A percentile compares a stretch with the other conserved stretches of the same genome.
These are phyloP conservation scores for Nysson spinosus DNA, from an alignment of 2,888 invertebrate genomes.

Conservation along the genomic window DNA sequence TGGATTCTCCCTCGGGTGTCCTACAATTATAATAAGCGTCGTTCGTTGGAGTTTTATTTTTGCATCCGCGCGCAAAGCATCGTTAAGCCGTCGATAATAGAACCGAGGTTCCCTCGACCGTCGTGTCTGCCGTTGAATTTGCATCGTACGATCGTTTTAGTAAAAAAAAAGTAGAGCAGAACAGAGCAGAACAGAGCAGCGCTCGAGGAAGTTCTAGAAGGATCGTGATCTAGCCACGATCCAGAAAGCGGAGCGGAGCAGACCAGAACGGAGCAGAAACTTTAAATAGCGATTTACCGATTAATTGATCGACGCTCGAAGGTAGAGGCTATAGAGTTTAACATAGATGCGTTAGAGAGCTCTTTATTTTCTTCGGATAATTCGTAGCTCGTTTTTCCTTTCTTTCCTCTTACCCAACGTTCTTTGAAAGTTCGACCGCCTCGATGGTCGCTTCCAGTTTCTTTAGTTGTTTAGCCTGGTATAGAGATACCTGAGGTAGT, in stretches of 20 bases:
- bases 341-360: constrained; percentile 43
- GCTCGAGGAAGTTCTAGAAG: constrained; percentile 29
- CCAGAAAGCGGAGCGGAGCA: constrained; percentile 15
- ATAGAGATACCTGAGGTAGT: no score
- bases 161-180: constrained; percentile 40
- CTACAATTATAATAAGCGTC: no score
- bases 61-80: neutral
- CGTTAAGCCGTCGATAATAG: neutral
- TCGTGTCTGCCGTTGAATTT: constrained; percentile 27
- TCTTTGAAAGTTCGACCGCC: no score
- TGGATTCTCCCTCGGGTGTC: no score
- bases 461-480: no score
- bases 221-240: constrained; percentile 43
- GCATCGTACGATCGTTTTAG: constrained; percentile 51
- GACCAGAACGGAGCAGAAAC: no score
- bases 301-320: constrained; percentile 25
- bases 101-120: neutral
- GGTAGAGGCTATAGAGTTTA: constrained; percentile 40
- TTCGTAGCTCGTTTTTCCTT: constrained; percentile 23
- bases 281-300: constrained; percentile 27
- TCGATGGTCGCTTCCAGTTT: no score
- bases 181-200: no score
- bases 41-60: no score
- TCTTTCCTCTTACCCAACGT: no score
- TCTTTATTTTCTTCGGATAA: constrained; percentile 19